A percentile compares a stretch with the other conserved stretches of the same genome.
Conservation (phyloP, 2,888 invertebrate species). For the Synergus laeviventris region DNA sequence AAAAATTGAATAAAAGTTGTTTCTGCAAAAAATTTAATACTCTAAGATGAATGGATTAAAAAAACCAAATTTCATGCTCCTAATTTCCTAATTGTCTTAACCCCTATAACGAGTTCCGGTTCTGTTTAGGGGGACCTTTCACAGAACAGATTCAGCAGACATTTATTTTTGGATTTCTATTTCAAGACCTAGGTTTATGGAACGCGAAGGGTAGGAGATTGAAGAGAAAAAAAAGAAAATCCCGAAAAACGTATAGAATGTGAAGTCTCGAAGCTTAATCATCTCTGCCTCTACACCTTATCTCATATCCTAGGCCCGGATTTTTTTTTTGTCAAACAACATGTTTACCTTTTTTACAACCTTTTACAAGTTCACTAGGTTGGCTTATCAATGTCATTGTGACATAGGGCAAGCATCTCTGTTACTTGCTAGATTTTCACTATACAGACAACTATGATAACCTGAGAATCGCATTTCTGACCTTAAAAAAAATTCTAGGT, state of each 20-base stretch:
- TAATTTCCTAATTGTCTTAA: not conserved
- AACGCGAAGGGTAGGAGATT: conserved; percentile 39
- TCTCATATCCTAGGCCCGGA: not conserved
- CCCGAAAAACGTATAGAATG: not conserved
- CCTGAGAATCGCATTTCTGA: not conserved
- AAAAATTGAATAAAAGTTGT: not conserved
- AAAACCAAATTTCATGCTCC: not conserved
- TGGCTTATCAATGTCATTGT: not conserved
- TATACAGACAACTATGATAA: not conserved
- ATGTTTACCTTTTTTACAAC: too few relatives aligned
- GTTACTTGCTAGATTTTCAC: not conserved
- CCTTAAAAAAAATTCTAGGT: not conserved
- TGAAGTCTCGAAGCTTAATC: not conserved
- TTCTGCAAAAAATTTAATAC: not conserved
- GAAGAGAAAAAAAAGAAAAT: conserved; percentile 30
- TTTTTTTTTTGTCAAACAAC: not conserved
- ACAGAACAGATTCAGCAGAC: conserved; percentile 7
- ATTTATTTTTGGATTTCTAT: conserved; percentile 40
- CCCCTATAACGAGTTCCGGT: conserved; percentile 8
- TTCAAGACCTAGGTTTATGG: conserved; percentile 43
- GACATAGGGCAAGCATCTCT: not conserved
- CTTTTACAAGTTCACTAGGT: too few relatives aligned
- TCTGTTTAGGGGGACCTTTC: not conserved
- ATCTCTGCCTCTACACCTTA: not conserved
- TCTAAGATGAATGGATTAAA: not conserved